Percentiles rank a stretch among this genome's conserved stretches.
These are phyloP conservation scores for Meloidogyne chitwoodi DNA, from an alignment of 1,140 invertebrate species.

Conservation along the genomic window DNA sequence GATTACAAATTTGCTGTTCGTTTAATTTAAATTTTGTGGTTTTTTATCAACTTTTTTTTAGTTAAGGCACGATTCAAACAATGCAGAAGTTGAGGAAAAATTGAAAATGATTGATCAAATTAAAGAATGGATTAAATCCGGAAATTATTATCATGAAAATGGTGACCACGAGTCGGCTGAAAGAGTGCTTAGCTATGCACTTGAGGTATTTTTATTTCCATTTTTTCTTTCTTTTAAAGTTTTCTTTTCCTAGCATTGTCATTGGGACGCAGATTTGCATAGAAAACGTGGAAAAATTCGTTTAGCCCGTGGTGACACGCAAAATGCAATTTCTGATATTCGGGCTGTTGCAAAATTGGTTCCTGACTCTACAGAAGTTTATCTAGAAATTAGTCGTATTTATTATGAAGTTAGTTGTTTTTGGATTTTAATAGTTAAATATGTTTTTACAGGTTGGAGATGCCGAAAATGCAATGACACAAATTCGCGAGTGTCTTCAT, in stretches of 20 bases:
- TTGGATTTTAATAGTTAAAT: slow-evolving; percentile 74
- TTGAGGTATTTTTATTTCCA: slow-evolving; percentile 69
- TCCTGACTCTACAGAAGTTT: slow-evolving; percentile 84
- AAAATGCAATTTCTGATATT: slow-evolving; percentile 83
- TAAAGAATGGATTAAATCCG: slow-evolving; percentile 69
- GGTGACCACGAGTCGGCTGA: slow-evolving; percentile 72
- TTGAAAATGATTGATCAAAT: slow-evolving; percentile 69
- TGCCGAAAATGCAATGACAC: slow-evolving; percentile 62
- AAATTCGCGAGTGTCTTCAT: slow-evolving; percentile 93
- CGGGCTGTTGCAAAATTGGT: slow-evolving; percentile 80
- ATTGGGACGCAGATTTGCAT: slow-evolving; percentile 79
- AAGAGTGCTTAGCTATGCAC: slow-evolving; percentile 69
- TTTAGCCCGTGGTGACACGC: slow-evolving; percentile 73
- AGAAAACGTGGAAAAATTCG: slow-evolving; percentile 81
- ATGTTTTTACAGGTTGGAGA: slow-evolving; percentile 63
- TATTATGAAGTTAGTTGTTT: slow-evolving; percentile 86
- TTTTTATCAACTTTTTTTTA: slow-evolving; percentile 60
- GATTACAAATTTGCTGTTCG: slow-evolving; percentile 74
- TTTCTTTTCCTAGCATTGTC: slow-evolving; percentile 65
- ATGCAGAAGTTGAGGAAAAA: slow-evolving; percentile 71
- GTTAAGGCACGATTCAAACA: slow-evolving; percentile 72
- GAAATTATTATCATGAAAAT: slow-evolving; percentile 69
- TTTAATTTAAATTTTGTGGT: slow-evolving; percentile 47
- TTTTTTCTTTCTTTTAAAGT: not conserved
- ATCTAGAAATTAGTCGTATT: slow-evolving; percentile 75